These are phyloP conservation scores for Onychomys leucogaster DNA, from an alignment of 2,797 vertebrate species.

Conservation along the genomic window DNA sequence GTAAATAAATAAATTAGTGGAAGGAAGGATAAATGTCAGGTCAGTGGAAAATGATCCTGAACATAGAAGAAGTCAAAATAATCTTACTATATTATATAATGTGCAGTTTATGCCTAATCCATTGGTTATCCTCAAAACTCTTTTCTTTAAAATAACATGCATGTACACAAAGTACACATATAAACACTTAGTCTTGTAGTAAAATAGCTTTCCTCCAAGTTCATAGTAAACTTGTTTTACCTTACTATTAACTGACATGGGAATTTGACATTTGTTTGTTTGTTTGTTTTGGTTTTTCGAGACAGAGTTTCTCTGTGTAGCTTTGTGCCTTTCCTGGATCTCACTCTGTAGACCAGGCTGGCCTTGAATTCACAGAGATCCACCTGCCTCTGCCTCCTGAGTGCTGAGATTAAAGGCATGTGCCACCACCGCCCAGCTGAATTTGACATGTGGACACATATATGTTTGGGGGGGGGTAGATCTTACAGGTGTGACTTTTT, in stretches of 20 bases:
- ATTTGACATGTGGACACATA: neutral
- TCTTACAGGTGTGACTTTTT: conserved; percentile 14
- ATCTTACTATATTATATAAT: conserved; percentile 35
- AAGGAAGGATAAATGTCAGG: neutral
- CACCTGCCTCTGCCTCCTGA: too few species aligned
- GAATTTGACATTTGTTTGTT: conserved; percentile 42
- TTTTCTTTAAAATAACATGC: neutral
- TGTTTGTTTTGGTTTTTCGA: too few species aligned
- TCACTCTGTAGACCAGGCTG: too few species aligned
- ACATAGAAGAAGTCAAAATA: conserved; percentile 18
- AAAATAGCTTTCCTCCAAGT: conserved; percentile 30
- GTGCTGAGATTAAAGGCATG: too few species aligned
- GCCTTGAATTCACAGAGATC: too few species aligned
- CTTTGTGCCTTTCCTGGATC: too few species aligned
- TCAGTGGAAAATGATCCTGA: neutral
- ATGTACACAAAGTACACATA: neutral
- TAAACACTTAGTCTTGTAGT: neutral
- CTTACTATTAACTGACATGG: conserved; percentile 23
- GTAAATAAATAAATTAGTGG: neutral
- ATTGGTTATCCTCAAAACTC: neutral
- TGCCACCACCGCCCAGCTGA: too few species aligned
- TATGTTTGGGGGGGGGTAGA: neutral
- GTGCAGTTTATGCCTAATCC: conserved; percentile 5
- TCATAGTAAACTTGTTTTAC: conserved; percentile 38
- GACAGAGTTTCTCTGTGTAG: too few species aligned